A percentile compares a stretch with the other conserved stretches of the same genome.
These are phyloP conservation scores for Campoplex capitator DNA, from an alignment of 2,888 invertebrate genomes.

Conservation along the genomic window DNA sequence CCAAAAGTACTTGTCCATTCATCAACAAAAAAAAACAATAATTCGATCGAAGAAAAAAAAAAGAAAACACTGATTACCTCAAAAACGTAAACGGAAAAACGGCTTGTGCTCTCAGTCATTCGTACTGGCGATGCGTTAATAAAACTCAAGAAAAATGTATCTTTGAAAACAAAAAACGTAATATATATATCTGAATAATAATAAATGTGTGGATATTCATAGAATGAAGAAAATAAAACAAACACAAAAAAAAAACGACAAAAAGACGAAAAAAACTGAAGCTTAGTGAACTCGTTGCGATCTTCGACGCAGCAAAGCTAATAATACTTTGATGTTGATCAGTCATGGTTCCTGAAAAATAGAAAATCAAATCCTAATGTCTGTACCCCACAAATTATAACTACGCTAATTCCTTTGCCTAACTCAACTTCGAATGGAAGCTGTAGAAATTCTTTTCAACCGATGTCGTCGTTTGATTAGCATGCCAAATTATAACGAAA, in stretches of 20 bases:
- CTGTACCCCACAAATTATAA: not conserved
- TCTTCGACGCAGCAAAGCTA: constrained; percentile 10
- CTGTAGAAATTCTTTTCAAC: not conserved
- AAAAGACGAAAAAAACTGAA: constrained; percentile 1
- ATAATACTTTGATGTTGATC: constrained; percentile 39
- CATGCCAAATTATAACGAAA: not conserved
- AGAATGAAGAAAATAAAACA: not conserved
- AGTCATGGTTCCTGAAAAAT: constrained; percentile 45
- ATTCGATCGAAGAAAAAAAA: not conserved
- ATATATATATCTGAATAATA: constrained; percentile 41
- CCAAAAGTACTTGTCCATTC: not conserved
- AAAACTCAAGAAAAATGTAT: constrained; percentile 64
- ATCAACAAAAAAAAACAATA: not conserved
- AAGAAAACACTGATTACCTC: constrained; percentile 47
- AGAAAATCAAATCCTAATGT: not conserved
- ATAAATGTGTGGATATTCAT: not conserved
- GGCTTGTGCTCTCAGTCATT: constrained; percentile 46
- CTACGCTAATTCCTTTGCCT: not conserved
- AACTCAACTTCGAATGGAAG: not conserved
- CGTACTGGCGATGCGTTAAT: constrained; percentile 52
- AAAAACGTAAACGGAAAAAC: constrained; percentile 46
- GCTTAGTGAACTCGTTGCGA: constrained; percentile 15
- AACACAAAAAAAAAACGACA: not conserved
- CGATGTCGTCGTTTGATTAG: not conserved
- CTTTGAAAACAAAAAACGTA: constrained; percentile 53